Evolutionary conservation across 2,113 vertebrate species (phyloP).

Genomic region (Aldabrachelys gigantea): DNA sequence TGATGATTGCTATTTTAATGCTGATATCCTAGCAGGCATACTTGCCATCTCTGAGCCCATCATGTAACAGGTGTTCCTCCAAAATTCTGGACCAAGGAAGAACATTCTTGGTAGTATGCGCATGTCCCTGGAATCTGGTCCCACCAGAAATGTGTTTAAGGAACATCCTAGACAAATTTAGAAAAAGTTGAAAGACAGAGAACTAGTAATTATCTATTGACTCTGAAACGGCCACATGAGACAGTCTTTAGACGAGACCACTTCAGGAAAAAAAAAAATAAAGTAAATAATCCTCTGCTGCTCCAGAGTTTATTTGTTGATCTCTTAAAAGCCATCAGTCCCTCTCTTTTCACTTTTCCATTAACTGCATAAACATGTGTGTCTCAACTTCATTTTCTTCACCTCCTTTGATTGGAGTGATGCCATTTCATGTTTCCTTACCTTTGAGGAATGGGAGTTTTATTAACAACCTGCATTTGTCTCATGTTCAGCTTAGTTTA

Average conservation of each 20-base stretch:
- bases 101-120: rapidly evolving
- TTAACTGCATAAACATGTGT: neutral
- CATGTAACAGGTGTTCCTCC: neutral
- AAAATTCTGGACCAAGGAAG: neutral
- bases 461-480: neutral
- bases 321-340: neutral
- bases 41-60: neutral
- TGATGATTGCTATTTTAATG: neutral
- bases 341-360: neutral
- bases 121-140: neutral
- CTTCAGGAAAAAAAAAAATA: neutral
- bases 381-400: neutral
- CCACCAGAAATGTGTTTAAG: neutral
- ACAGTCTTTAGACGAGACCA: neutral
- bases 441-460: neutral
- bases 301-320: neutral
- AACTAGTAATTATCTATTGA: neutral
- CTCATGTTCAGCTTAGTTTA: neutral
- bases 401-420: neutral
- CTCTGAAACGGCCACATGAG: neutral
- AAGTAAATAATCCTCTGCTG: neutral
- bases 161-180: rapidly evolving
- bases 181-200: neutral
- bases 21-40: neutral
- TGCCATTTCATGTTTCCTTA: neutral